phyloP scores from a whole-genome alignment of 2,113 vertebrate genomes.

The Erythrocercus mccallii region DNA sequence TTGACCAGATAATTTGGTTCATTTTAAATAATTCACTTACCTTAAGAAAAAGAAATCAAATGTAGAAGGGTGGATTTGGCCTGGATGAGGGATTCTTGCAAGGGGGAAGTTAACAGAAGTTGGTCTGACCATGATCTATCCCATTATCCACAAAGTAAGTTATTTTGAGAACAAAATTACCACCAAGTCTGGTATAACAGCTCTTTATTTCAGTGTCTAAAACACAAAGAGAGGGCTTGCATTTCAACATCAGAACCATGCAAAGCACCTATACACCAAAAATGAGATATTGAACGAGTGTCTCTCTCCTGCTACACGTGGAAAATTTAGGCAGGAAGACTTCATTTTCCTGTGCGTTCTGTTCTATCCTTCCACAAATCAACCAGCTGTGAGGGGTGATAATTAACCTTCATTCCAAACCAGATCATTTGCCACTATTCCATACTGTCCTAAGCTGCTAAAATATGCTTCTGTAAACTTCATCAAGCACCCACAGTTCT shows the following conservation, averaged over 20 bases:
- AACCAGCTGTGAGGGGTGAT: background rate
- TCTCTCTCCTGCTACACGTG: conserved; percentile 42
- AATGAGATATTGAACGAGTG: background rate
- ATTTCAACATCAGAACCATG: conserved; percentile 35
- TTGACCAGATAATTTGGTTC: background rate
- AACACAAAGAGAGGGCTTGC: conserved; percentile 48
- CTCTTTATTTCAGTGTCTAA: conserved; percentile 69
- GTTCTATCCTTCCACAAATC: background rate
- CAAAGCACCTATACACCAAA: conserved; percentile 38
- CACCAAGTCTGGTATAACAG: background rate
- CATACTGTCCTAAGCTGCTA: background rate
- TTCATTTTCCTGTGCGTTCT: background rate
- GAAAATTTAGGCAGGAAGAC: conserved; percentile 45
- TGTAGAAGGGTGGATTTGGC: background rate
- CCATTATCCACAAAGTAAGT: background rate
- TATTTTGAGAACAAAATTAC: background rate
- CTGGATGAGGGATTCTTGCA: background rate
- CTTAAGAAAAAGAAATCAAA: background rate
- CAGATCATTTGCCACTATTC: background rate
- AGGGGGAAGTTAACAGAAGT: background rate
- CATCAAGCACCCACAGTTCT: background rate
- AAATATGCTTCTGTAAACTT: conserved; percentile 10
- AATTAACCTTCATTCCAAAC: conserved; percentile 16
- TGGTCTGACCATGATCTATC: background rate
- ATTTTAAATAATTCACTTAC: background rate